Percentiles rank a stretch among this genome's conserved stretches.
phyloP scores from a whole-genome alignment of 2,113 vertebrate genomes.

The Butastur rufipennis region DNA sequence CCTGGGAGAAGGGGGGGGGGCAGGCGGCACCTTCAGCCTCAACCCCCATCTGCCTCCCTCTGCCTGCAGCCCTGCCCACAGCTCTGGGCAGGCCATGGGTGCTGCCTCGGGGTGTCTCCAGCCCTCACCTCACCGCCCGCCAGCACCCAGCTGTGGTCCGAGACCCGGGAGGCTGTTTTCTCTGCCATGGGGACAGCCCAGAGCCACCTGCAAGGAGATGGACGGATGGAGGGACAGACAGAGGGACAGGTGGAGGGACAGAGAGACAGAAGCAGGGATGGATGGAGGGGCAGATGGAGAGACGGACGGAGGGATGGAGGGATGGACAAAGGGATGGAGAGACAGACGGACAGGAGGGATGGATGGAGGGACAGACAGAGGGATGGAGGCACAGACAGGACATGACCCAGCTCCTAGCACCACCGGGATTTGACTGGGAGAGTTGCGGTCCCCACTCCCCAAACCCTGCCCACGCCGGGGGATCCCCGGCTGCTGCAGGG shows the following conservation, averaged over 20 bases:
- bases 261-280: neutral
- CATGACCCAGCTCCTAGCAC: neutral
- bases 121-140: slow-evolving; percentile 60
- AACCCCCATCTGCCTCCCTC: fast-evolving
- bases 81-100: neutral
- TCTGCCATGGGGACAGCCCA: slow-evolving; percentile 45
- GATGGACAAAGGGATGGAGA: too few species aligned
- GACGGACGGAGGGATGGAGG: too few species aligned
- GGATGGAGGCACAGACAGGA: neutral
- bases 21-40: neutral
- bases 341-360: too few species aligned
- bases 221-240: neutral
- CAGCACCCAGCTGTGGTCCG: slow-evolving; percentile 71
- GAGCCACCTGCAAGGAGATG: slow-evolving; percentile 24
- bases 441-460: neutral
- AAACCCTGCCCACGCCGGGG: too few species aligned
- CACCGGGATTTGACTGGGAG: too few species aligned
- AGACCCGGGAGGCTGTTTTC: slow-evolving; percentile 15
- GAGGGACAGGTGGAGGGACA: too few species aligned
- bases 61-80: neutral
- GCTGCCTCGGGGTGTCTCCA: neutral
- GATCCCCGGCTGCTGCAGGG: neutral
- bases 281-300: too few species aligned
- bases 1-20: neutral
- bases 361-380: too few species aligned